Base-by-base conservation (phyloP, 2,888 invertebrate species). In the Drosophila helvetica region DNA sequence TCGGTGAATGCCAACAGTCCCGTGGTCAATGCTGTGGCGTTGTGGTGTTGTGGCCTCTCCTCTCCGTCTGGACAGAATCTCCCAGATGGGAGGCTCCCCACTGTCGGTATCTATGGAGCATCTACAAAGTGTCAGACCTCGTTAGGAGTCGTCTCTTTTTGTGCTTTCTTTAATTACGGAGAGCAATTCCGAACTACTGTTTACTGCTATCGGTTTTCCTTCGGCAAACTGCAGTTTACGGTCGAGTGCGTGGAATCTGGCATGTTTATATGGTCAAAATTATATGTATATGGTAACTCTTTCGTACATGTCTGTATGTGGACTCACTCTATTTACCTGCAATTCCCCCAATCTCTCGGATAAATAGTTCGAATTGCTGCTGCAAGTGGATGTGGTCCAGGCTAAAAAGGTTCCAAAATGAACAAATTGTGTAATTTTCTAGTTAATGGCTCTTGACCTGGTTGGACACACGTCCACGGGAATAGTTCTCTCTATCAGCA, bases 371-470 rank as follows among this genome's bases (percentile, higher is more conserved):
- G 38, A n/a, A 47, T 38, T n/a, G 19, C 43, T 38, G 1, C 30
- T 10, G 43, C 17, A 38, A 51, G 51, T 68, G 45, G 43, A 45
- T 66, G 66, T 33, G 4, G 33, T 10, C 10, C 8, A 3, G 65
- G 57, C 47, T 59, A 61, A 71, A 63, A 48, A 48, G 65, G 66
- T 64, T 67, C 70, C 58, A 45, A 80, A 88, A 79, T 80, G 77
- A 72, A 75, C 77, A 77, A 86, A 81, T 79, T 75, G 78, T 84
- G 84, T 88, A 80, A 84, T 80, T 88, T 88, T 84, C 71, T 74
- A 86, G 84, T 75, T 78, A 84, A 75, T 84, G 79, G 81, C 84
- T 81, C 86, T 86, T 86, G 89, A 86, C 87, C 87, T 77, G 80
- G 73, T 81, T 87, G 47, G 30, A 45, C 56, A 48, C n/a, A 30